Evolutionary conservation across 2,888 invertebrate genomes (phyloP).

Genomic region (Heliconius erato): DNA sequence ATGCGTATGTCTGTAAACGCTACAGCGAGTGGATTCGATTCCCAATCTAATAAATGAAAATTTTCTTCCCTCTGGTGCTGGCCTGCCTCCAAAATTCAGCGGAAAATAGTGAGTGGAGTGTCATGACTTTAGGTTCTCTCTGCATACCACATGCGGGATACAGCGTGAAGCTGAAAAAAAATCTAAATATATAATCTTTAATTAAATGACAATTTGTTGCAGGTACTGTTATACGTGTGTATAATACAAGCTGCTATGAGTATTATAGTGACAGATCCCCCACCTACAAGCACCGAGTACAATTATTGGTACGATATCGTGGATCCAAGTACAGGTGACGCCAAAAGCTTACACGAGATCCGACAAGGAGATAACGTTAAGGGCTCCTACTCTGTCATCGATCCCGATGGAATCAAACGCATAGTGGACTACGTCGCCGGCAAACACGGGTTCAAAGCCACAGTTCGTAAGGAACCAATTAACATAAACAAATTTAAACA

Average conservation of each 20-base stretch:
- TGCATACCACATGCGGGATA: no score
- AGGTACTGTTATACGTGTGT: conserved; percentile 59
- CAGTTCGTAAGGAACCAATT: conserved; percentile 76
- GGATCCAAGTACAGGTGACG: conserved; percentile 83
- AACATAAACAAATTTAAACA: conserved; percentile 25
- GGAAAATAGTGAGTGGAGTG: no score
- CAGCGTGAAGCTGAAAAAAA: no score
- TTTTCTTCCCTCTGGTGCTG: no score
- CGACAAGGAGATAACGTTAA: conserved; percentile 74
- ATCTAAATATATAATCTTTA: neutral
- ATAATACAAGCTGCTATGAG: conserved; percentile 61
- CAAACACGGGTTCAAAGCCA: conserved; percentile 83
- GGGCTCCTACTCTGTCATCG: conserved; percentile 78
- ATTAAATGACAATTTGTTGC: conserved; percentile 38
- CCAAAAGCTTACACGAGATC: conserved; percentile 76
- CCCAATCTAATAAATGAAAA: no score
- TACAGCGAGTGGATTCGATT: no score
- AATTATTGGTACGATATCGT: conserved; percentile 80
- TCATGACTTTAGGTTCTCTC: no score
- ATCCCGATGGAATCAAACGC: conserved; percentile 78
- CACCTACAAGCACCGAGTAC: conserved; percentile 72
- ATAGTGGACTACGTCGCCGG: conserved; percentile 83
- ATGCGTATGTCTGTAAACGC: no score
- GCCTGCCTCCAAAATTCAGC: no score
- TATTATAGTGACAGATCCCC: conserved; percentile 76